Evolutionary conservation across 2,888 invertebrate species (phyloP).

Genomic region (Noctua fimbriata): DNA sequence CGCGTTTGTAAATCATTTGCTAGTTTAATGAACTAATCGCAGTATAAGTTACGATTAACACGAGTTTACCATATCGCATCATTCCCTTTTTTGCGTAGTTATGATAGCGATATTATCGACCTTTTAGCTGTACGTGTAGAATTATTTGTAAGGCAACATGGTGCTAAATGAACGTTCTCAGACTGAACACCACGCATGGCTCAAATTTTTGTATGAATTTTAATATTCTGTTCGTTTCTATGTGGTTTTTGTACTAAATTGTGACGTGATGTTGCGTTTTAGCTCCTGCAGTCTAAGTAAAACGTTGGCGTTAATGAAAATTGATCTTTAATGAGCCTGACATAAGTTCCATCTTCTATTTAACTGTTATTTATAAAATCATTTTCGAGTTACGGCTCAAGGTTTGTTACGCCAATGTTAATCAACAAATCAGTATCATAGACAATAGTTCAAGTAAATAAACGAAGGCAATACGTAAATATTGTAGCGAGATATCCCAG

Average conservation of each 20-base stretch:
- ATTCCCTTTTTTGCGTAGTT: conserved; percentile 84
- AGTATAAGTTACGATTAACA: conserved; percentile 64
- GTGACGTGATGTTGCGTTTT: conserved; percentile 45
- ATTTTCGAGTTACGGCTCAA: conserved; percentile 10
- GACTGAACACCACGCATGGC: conserved; percentile 83
- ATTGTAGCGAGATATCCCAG: conserved; percentile 38
- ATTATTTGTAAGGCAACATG: conserved; percentile 80
- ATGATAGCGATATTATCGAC: conserved; percentile 84
- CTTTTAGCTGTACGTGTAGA: conserved; percentile 74
- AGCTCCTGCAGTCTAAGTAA: conserved; percentile 40
- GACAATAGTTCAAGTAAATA: conserved; percentile 35
- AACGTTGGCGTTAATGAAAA: conserved; percentile 34
- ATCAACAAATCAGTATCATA: conserved; percentile 56
- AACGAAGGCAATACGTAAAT: conserved; percentile 41
- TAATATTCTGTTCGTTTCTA: conserved; percentile 65
- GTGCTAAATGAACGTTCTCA: conserved; percentile 84
- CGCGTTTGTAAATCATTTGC: conserved; percentile 59
- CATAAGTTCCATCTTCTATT: conserved; percentile 20
- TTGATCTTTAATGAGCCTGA: conserved; percentile 12
- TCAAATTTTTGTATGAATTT: conserved; percentile 80
- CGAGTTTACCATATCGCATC: conserved; percentile 82
- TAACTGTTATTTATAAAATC: conserved; percentile 10
- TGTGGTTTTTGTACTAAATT: conserved; percentile 57
- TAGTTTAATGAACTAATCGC: conserved; percentile 57
- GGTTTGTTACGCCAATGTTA: conserved; percentile 40